Base-by-base conservation (phyloP, 2,113 vertebrate species). In the Calyptommatus sinebrachiatus region DNA sequence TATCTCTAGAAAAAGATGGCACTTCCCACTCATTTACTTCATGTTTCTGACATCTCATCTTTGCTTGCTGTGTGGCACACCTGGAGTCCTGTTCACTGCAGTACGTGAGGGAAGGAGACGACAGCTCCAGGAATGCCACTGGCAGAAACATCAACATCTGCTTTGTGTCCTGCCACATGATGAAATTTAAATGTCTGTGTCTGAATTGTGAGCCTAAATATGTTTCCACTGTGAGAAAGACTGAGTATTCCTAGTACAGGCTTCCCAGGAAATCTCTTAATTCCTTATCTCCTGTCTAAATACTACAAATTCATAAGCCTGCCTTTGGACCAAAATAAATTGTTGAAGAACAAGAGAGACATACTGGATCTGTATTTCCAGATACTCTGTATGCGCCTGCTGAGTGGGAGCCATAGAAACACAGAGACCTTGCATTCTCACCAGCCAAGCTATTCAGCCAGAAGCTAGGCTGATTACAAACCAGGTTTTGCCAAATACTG, bases 381-480 rank as follows among this genome's bases (percentile, higher is more conserved):
- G 76, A 76, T 86, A 79, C 45, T 84, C n/a, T 68, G 77, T 78
- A 69, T 87, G 31, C 63, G 86, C 90, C 68, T 92, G 79, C 85
- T 85, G 8, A 79, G 76, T 88, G 71, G 82, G 69, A 89, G 82
- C 86, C 81, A 87, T 78, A 91, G 84, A 88, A 91, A 90, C 85
- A 84, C 66, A 80, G 8, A 66, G 67, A 63, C 78, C 86, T 89
- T 87, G 77, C 85, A 79, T 86, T 76, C 69, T 86, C 87, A 87
- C 86, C 86, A 90, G 82, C 86, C 82, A 85, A 88, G 86, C 82
- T 88, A 78, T 91, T 88, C 83, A 91, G 87, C 80, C 0, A 0
- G 89, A 91, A 88, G 89, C 85, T 85, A 86, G 89, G 74, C 83
- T 88, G 87, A 87, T 91, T 91, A 91, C 84, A 89, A 89, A 88